Evolutionary conservation across 2,888 invertebrate genomes (phyloP), one percentile per base, ranked within the genome.

Genomic region (Pilophorus perplexus): DNA sequence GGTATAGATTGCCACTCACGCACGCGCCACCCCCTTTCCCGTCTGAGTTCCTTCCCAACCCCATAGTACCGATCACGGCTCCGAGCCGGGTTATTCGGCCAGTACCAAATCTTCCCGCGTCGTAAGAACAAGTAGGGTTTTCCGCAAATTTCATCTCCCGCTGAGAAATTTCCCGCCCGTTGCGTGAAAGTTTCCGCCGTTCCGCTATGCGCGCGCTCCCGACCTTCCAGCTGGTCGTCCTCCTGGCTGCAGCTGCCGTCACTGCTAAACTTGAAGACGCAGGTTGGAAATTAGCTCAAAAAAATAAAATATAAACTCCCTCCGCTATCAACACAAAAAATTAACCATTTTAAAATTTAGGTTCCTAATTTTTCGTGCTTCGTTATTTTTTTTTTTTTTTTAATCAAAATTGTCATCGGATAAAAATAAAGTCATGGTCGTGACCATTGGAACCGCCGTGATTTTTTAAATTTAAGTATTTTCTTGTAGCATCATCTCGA

Each of bases 11-110:
- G 25, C 42, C n/a, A 6, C 42, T 23, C 23, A 42, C 59, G 59
- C 59, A 59, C 22, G 59, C 59, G 59, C 59, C 42, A 12, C 40
- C 59, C 55, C 57, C 25, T 27, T n/a, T 12, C 33, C 8, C 20
- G 16, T 16, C 12, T 12, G 8, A 20, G 16, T 28, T 16, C 25
- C 20, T 18, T 16, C 44, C 48, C 22, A 16, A 48, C n/a, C 52
- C 52, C 12, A 25, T 62, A 62, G 62, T 62, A 62, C 46, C 40
- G 62, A 62, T 62, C 62, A 20, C 62, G 62, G 62, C 62, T 46
- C 22, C 62, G 62, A 12, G 62, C 62, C 62, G 62, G 62, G 22
- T 28, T 27, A 46, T 62, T 48, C 40, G 59, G n/a, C 12, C 16
- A 25, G 20, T 38, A 27, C 18, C 16, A 1, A 25, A 12, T 18